These are phyloP conservation scores for Hyla sarda DNA, from an alignment of 2,113 vertebrate genomes.

Conservation along the genomic window DNA sequence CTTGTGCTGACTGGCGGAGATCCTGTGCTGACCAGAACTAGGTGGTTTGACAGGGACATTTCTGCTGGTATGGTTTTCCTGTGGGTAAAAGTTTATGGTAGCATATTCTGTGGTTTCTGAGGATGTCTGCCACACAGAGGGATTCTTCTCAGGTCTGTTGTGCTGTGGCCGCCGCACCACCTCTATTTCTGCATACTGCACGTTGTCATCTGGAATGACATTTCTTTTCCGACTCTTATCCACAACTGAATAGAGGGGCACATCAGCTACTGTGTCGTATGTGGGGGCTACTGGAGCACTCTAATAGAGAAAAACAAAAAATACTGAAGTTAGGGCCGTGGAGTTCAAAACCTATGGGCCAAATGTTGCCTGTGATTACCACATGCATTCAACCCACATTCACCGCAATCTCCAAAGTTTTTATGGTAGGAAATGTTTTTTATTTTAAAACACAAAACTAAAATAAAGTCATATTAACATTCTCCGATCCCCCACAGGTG, in stretches of 20 bases:
- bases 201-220: constrained; percentile 63
- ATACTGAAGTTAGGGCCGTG: background rate
- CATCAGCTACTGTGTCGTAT: constrained; percentile 64
- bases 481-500: too few relatives aligned
- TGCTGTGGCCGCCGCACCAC: constrained; percentile 64
- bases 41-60: background rate
- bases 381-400: too few relatives aligned
- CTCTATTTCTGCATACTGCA: constrained; percentile 84
- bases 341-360: too few relatives aligned
- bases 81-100: constrained; percentile 77
- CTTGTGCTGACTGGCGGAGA: background rate
- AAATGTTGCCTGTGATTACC: too few relatives aligned
- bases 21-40: background rate
- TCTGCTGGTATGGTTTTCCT: too few relatives aligned
- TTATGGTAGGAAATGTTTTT: too few relatives aligned
- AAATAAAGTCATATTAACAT: too few relatives aligned
- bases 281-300: constrained; percentile 47
- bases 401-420: too few relatives aligned
- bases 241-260: constrained; percentile 70
- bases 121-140: constrained; percentile 61
- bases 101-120: constrained; percentile 78
- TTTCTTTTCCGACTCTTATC: constrained; percentile 61
- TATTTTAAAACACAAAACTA: too few relatives aligned
- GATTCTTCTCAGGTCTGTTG: constrained; percentile 61
- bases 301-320: background rate